phyloP scores from a whole-genome alignment of 2,113 vertebrate species.

The Oreochromis niloticus region DNA sequence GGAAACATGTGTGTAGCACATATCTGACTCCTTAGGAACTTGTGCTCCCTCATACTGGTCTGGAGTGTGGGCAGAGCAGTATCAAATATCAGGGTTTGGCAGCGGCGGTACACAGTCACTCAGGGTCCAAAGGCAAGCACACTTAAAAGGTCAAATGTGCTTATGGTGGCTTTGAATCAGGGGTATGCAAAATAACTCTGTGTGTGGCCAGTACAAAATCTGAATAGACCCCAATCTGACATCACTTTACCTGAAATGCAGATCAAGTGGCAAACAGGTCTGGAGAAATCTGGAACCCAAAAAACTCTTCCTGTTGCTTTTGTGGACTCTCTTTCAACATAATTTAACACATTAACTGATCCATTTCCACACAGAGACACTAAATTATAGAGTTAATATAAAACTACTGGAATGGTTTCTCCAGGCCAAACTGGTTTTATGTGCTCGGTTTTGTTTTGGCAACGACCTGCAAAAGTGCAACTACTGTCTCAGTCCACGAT shows the following conservation, averaged over 20 bases:
- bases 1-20: background rate
- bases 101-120: accelerated
- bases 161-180: background rate
- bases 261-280: background rate
- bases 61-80: background rate
- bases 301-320: background rate
- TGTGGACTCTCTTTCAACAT: background rate
- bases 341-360: background rate
- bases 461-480: background rate
- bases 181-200: background rate
- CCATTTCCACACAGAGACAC: background rate
- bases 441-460: background rate
- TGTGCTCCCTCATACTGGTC: background rate
- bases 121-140: background rate
- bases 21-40: conserved; percentile 38
- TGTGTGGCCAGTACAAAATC: background rate
- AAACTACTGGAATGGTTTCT: background rate
- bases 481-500: background rate
- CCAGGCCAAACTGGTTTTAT: background rate
- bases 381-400: background rate
- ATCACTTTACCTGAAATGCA: accelerated
- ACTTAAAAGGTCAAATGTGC: background rate
- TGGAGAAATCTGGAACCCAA: background rate
- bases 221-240: background rate
- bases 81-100: conserved; percentile 30